A percentile compares a stretch with the other conserved stretches of the same genome.
Evolutionary conservation across 2,888 invertebrate species (phyloP).

Genomic region (Therioaphis trifolii): DNA sequence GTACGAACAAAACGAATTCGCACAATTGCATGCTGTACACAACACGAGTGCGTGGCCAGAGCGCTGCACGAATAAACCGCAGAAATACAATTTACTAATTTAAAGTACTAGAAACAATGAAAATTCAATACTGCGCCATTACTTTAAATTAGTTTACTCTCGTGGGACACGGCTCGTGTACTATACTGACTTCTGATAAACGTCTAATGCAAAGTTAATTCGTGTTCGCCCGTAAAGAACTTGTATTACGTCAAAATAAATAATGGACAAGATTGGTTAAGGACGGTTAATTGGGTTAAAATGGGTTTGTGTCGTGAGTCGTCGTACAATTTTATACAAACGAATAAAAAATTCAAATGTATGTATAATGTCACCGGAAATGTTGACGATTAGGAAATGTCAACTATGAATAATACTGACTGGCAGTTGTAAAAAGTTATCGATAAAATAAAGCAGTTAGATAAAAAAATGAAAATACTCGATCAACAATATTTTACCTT

Average conservation of each 20-base stretch:
- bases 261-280: constrained; percentile 7
- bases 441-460: too few species aligned
- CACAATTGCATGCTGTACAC: neutral
- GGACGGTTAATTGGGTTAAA: neutral
- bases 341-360: too few species aligned
- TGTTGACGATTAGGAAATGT: too few species aligned
- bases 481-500: too few species aligned
- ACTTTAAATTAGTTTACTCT: constrained; percentile 40
- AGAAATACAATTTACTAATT: neutral
- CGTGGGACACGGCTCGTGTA: constrained; percentile 13
- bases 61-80: too few species aligned
- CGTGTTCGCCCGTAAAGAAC: neutral
- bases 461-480: too few species aligned
- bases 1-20: neutral
- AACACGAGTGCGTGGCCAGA: neutral
- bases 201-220: constrained; percentile 12
- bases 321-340: too few species aligned
- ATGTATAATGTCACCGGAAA: too few species aligned
- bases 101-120: neutral
- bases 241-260: constrained; percentile 8
- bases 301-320: too few species aligned
- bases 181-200: neutral
- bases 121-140: constrained; percentile 2
- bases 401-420: too few species aligned
- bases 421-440: too few species aligned